phyloP scores from a whole-genome alignment of 2,113 vertebrate species.

The Copsychus sechellarum region DNA sequence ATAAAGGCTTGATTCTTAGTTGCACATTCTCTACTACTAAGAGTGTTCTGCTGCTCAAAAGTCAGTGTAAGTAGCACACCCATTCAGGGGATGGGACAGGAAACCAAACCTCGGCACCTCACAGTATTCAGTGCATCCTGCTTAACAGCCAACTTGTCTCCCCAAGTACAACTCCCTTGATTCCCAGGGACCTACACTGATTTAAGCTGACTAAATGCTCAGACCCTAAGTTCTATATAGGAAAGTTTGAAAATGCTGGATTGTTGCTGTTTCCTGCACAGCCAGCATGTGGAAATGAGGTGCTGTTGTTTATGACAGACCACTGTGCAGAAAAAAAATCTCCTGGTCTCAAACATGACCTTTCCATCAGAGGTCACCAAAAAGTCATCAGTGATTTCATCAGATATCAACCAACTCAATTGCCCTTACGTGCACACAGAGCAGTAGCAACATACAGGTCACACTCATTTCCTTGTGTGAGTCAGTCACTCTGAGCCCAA shows the following conservation, averaged over 20 bases:
- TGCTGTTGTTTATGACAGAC: constrained; percentile 33
- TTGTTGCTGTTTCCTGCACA: neutral
- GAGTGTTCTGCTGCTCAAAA: neutral
- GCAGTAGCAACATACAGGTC: constrained; percentile 43
- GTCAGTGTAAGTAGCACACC: neutral
- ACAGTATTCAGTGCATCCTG: neutral
- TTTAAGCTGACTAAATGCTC: neutral
- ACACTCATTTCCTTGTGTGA: constrained; percentile 60
- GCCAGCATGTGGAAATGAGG: neutral
- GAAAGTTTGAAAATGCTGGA: neutral
- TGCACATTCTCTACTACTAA: neutral
- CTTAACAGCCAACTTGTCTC: neutral
- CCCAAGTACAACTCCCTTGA: neutral
- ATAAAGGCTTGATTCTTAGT: neutral
- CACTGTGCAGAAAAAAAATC: neutral
- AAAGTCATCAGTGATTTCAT: constrained; percentile 64
- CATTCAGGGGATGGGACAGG: neutral
- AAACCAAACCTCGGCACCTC: neutral
- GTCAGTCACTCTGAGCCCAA: constrained; percentile 56
- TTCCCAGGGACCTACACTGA: neutral
- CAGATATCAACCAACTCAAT: constrained; percentile 62
- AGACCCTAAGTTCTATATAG: neutral
- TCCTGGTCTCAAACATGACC: constrained; percentile 2
- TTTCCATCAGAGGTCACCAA: constrained; percentile 46
- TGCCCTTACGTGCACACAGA: constrained; percentile 54